Evolutionary conservation across 2,888 invertebrate genomes (phyloP), one percentile per base, ranked within the genome.

Genomic region (Anthophora plumipes): DNA sequence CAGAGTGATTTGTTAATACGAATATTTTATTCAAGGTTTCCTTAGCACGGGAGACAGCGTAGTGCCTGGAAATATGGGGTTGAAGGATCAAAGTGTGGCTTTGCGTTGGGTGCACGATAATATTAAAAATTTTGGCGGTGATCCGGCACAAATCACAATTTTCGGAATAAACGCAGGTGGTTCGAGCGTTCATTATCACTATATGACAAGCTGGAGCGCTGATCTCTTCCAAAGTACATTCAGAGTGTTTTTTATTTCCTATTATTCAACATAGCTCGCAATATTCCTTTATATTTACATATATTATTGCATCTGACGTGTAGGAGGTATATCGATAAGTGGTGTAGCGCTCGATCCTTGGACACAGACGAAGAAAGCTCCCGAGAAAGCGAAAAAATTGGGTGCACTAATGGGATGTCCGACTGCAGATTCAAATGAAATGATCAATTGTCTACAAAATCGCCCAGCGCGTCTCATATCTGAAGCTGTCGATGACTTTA

Each of bases 141-240:
- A 97, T 93, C 95, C 96, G 1, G 94, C 95, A 57, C 95, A 95
- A 74, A 94, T 97, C 43, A 96, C 96, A 0, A 91, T 97, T 5
- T 92, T 95, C 0, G 97, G 97, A 2, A 94, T 95, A 89, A 97
- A 97, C 5, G 96, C 97, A 0, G 97, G 97, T 0, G 97, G 96
- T 46, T 96, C 96, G 6, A 96, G 97, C 85, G 96, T 96, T 0
- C 96, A 97, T 91, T 95, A 96, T 82, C 97, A 97, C 83, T 95
- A 95, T 84, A 86, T 97, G 17, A 95, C 96, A 0, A 95, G 25
- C 1, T 37, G 63, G 43, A 71, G 75, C 6, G 94, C 93, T 91
- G 96, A 96, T 94, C 93, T 94, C 31, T 81, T 81, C 46, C 74
- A 80, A 60, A 68, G 80, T 80, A 37, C 0, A 6, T 20, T 57